Percentiles rank a stretch among this genome's conserved stretches.
These are phyloP conservation scores for Holothuria leucospilota DNA, from an alignment of 53 echinoderm and acorn worm genomes.

Conservation along the genomic window DNA sequence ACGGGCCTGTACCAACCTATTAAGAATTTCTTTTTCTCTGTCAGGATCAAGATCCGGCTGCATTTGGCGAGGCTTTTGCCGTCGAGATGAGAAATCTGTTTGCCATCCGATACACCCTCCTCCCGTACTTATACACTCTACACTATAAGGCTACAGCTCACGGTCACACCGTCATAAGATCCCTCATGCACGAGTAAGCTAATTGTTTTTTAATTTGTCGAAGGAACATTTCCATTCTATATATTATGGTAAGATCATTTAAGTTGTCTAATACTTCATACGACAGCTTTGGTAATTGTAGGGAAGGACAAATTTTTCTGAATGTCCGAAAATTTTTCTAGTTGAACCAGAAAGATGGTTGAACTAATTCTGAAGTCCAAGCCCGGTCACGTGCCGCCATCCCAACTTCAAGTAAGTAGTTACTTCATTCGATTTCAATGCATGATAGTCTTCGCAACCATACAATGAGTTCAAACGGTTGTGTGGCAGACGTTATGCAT, in stretches of 20 bases:
- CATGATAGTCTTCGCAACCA: too few relatives aligned
- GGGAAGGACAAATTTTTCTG: too few relatives aligned
- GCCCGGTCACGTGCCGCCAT: too few relatives aligned
- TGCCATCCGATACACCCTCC: conserved; percentile 77
- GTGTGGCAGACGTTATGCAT: too few relatives aligned
- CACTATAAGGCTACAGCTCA: conserved; percentile 78
- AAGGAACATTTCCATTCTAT: neutral
- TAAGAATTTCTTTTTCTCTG: neutral
- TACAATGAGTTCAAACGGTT: too few relatives aligned
- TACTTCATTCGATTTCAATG: too few relatives aligned
- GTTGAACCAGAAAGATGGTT: too few relatives aligned
- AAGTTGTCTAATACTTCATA: neutral
- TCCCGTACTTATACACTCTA: conserved; percentile 91
- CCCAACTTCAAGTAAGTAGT: too few relatives aligned
- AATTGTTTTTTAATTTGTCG: neutral
- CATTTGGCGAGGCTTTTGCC: conserved; percentile 86
- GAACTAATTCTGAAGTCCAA: too few relatives aligned
- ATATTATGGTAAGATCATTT: neutral
- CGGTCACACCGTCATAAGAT: conserved; percentile 85
- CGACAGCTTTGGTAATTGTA: neutral
- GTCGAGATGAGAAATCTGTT: conserved; percentile 72
- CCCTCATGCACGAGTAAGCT: conserved; percentile 92
- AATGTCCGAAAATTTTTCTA: too few relatives aligned
- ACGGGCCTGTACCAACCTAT: too few relatives aligned
- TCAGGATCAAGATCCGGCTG: conserved; percentile 89